Conservation (phyloP, 2,113 vertebrate genomes). For the Rhabdornis inornatus region DNA sequence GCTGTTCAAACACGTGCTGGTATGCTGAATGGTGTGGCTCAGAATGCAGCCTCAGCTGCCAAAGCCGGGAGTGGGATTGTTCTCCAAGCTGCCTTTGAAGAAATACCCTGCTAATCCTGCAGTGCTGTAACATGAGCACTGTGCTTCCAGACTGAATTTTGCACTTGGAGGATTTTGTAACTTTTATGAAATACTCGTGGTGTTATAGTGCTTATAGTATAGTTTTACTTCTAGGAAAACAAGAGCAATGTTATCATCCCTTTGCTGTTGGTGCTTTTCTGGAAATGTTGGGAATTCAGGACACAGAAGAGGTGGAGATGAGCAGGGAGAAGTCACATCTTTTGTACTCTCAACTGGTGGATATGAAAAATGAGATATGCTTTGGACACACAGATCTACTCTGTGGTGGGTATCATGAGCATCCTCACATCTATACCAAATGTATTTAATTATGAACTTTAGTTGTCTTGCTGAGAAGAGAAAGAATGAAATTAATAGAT, state of each 20-base stretch:
- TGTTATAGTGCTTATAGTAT: not conserved
- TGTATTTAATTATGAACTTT: not conserved
- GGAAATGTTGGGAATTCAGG: not conserved
- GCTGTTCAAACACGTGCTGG: not conserved
- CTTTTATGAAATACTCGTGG: not conserved
- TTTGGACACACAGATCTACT: not conserved
- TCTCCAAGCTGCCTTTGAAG: not conserved
- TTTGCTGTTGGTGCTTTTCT: not conserved
- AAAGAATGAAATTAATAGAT: not conserved
- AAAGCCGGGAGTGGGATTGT: not conserved
- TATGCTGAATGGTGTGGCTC: not conserved
- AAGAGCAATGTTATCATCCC: not conserved
- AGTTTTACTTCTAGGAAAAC: not conserved
- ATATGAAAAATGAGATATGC: not conserved
- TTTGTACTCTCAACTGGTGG: not conserved
- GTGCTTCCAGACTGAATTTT: not conserved
- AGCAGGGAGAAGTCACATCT: not conserved
- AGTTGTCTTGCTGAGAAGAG: not conserved
- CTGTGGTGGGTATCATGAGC: not conserved
- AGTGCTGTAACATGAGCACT: not conserved
- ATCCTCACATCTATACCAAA: not conserved
- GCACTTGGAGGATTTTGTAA: not conserved
- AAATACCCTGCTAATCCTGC: not conserved
- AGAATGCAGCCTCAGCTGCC: not conserved
- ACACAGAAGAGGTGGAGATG: not conserved